Conservation (phyloP, 2,113 vertebrate genomes). For the Girardinichthys multiradiatus region DNA sequence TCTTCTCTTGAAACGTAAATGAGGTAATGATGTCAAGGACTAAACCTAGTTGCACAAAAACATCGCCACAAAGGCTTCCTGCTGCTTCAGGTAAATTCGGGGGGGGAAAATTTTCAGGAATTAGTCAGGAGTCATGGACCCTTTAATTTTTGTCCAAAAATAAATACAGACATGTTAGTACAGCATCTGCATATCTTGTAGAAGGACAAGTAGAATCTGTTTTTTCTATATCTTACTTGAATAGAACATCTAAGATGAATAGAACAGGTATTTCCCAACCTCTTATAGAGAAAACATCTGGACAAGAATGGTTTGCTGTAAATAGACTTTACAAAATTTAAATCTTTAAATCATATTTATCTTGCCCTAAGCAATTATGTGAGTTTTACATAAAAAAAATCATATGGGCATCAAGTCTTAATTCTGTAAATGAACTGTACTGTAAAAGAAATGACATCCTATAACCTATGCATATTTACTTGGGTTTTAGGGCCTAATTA, state of each 20-base stretch:
- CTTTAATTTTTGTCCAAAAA: constrained; percentile 17
- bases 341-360: too few relatives aligned
- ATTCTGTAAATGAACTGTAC: too few relatives aligned
- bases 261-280: neutral
- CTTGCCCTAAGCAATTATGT: too few relatives aligned
- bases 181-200: neutral
- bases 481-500: too few relatives aligned
- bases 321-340: too few relatives aligned
- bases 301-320: constrained; percentile 3
- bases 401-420: too few relatives aligned
- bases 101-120: neutral
- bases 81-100: constrained; percentile 39
- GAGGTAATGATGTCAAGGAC: constrained; percentile 5
- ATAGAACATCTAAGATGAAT: too few relatives aligned
- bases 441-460: too few relatives aligned
- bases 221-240: neutral
- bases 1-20: constrained; percentile 8
- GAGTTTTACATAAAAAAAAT: too few relatives aligned
- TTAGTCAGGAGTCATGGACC: constrained; percentile 15
- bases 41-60: constrained; percentile 32
- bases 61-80: constrained; percentile 28
- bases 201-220: neutral
- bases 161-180: constrained; percentile 10
- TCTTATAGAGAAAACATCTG: constrained; percentile 14
- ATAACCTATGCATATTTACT: too few relatives aligned